These are phyloP conservation scores for Drosophila setosimentum DNA, from an alignment of 2,888 invertebrate genomes.

Conservation along the genomic window DNA sequence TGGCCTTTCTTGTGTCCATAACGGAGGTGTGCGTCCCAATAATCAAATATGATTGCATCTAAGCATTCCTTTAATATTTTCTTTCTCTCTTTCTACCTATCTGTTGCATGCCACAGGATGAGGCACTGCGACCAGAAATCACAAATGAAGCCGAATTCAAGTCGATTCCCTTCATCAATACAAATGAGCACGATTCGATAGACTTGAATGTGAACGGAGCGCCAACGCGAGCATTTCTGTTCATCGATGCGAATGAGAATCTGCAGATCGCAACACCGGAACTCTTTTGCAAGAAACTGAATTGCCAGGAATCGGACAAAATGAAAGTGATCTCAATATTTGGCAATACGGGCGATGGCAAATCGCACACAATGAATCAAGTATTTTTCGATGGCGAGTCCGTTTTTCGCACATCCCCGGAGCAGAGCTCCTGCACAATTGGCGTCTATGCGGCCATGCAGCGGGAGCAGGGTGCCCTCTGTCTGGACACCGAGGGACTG, in stretches of 20 bases:
- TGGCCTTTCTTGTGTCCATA: conserved; percentile 63
- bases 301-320: conserved; percentile 85
- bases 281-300: conserved; percentile 85
- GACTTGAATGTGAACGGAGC: conserved; percentile 60
- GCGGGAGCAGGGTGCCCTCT: conserved; percentile 88
- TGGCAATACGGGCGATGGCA: conserved; percentile 94
- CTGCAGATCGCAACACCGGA: conserved; percentile 87
- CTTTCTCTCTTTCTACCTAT: conserved; percentile 4
- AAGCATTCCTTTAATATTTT: not conserved
- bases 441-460: conserved; percentile 93
- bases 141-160: conserved; percentile 79
- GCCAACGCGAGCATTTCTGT: conserved; percentile 84
- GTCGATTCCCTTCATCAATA: conserved; percentile 81
- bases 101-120: conserved; percentile 59
- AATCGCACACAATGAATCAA: conserved; percentile 92
- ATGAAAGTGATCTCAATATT: conserved; percentile 93
- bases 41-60: conserved; percentile 2
- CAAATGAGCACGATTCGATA: conserved; percentile 67
- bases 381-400: conserved; percentile 89
- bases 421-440: conserved; percentile 90
- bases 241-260: conserved; percentile 88
- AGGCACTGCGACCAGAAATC: conserved; percentile 77
- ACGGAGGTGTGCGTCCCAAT: conserved; percentile 50
- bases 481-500: conserved; percentile 93
- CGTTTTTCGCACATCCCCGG: conserved; percentile 84